A percentile compares a stretch with the other conserved stretches of the same genome.
Evolutionary conservation across 2,888 invertebrate genomes (phyloP).

Genomic region (Mycalesis mineus): DNA sequence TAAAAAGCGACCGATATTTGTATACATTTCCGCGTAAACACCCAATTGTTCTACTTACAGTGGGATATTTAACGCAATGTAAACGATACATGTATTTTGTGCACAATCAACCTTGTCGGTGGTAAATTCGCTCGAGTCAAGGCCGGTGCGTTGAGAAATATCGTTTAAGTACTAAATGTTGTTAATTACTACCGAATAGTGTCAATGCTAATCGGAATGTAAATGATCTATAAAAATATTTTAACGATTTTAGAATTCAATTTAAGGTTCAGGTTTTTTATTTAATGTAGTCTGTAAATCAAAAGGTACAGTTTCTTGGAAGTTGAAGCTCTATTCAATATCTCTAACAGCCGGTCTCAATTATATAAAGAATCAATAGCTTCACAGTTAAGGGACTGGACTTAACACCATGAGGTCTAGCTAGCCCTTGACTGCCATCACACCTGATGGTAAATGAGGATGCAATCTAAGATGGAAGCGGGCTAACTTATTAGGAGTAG

Average conservation of each 20-base stretch:
- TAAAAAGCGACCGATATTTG: slow-evolving; percentile 35
- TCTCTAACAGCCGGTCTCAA: no score
- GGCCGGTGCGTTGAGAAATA: slow-evolving; percentile 43
- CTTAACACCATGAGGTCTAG: no score
- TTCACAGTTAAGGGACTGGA: no score
- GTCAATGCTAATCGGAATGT: slow-evolving; percentile 38
- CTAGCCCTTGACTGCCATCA: no score
- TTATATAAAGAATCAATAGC: no score
- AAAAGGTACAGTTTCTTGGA: no score
- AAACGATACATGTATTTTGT: not conserved
- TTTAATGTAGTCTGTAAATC: no score
- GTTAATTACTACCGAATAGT: slow-evolving; percentile 49
- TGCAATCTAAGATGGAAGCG: no score
- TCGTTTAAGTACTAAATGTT: slow-evolving; percentile 41
- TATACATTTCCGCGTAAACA: slow-evolving; percentile 29
- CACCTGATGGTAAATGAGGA: no score
- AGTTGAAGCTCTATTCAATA: no score
- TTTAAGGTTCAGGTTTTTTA: no score
- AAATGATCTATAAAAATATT: slow-evolving; percentile 12
- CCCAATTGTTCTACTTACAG: slow-evolving; percentile 30
- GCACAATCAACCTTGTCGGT: not conserved
- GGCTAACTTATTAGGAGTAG: no score
- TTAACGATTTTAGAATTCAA: not conserved
- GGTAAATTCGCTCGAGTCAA: slow-evolving; percentile 31
- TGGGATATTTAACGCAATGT: slow-evolving; percentile 29